Evolutionary conservation across 2,888 invertebrate species (phyloP), one percentile per base, ranked within the genome.

Genomic region (Rhagonycha lutea): DNA sequence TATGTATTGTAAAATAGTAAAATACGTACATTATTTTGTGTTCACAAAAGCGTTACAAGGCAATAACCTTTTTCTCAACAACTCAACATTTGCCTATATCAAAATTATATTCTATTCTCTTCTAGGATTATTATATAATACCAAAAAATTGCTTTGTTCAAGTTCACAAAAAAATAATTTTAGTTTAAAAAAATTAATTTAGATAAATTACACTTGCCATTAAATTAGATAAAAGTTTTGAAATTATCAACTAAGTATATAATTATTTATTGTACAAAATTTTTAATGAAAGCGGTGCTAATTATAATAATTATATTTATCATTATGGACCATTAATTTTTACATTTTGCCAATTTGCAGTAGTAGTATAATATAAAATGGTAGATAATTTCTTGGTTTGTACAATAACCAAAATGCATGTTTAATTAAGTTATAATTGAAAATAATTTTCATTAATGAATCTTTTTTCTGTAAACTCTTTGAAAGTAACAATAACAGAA

Each of bases 1-100:
- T 76, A 73, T 32, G 72, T 62, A 68, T 73, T 67, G 61, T 70
- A 68, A 73, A 73, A 73, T 73, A 26, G n/a, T 65, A 65, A 23
- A 65, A 65, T 62, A 61, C 1, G 7, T 24, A 47, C 47, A 24
- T 65, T 65, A 65, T 62, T 67, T 76, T 47, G 32, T 71, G 73
- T 60, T 73, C 29, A 70, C 26, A 76, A 73, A 73, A 70, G 76
- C 72, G 72, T 76, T 73, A 70, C 76, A 72, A 76, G 72, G 76
- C 76, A 72, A 72, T 68, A 72, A 75, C 75, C 75, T 72, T 70
- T 29, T 63, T 70, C 61, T 72, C 14, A 61, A 65, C 62, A 18
- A 61, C n/a, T 47, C 9, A 65, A 61, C 47, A 47, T 47, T 47
- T 47, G n/a, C n/a, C 47, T 47, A 47, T 47, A 47, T 7, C 47